These are phyloP conservation scores for Noctilio leporinus DNA, from an alignment of 2,113 vertebrate species.

Conservation along the genomic window DNA sequence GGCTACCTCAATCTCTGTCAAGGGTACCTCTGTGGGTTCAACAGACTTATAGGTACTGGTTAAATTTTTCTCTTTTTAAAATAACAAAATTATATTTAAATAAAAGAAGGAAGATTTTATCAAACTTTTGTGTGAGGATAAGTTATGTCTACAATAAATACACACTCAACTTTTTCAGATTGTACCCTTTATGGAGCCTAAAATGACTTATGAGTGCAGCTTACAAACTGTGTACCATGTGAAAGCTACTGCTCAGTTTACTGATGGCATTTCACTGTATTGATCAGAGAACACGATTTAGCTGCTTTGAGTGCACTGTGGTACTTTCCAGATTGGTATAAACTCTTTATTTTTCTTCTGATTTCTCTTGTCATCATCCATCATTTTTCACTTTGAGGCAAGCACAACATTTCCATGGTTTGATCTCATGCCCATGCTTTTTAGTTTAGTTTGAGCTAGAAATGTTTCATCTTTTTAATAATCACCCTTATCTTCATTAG, in stretches of 20 bases:
- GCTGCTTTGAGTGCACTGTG: not conserved
- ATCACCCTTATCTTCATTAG: not conserved
- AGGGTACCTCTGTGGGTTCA: not conserved
- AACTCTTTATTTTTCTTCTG: not conserved
- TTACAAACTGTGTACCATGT: not conserved
- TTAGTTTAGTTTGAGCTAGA: not conserved
- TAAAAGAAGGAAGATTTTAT: not conserved
- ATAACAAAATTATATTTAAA: not conserved
- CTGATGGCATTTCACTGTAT: not conserved
- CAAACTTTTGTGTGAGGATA: not conserved
- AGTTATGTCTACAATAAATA: not conserved
- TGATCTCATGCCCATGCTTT: not conserved
- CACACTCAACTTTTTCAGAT: not conserved
- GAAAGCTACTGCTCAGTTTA: not conserved
- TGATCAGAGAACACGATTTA: slow-evolving; percentile 2
- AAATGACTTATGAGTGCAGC: not conserved
- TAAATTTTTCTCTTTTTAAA: not conserved
- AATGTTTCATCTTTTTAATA: slow-evolving; percentile 43
- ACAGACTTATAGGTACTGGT: not conserved
- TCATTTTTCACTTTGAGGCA: not conserved
- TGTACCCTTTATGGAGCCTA: not conserved
- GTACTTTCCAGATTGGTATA: not conserved
- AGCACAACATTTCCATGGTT: not conserved
- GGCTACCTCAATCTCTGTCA: not conserved
- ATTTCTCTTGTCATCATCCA: not conserved